A percentile compares a stretch with the other conserved stretches of the same genome.
These are phyloP conservation scores for Timandra comae DNA, from an alignment of 2,888 invertebrate species.

Conservation along the genomic window DNA sequence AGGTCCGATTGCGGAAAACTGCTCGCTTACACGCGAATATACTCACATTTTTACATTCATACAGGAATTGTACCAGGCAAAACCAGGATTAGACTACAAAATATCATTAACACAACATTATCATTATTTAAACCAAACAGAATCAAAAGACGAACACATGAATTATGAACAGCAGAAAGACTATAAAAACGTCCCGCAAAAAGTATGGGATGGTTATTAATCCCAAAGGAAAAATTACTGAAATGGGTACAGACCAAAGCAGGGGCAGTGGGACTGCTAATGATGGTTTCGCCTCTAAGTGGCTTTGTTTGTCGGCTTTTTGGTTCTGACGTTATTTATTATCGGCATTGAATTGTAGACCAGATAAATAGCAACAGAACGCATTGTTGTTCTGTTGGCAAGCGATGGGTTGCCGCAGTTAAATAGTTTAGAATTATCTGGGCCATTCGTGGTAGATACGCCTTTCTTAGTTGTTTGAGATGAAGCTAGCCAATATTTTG, in stretches of 20 bases:
- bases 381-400: constrained; percentile 16
- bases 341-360: constrained; percentile 32
- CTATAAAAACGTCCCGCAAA: constrained; percentile 19
- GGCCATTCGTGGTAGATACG: neutral
- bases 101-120: too few relatives aligned
- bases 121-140: too few relatives aligned
- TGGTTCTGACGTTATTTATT: constrained; percentile 45
- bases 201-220: constrained; percentile 20
- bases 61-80: too few relatives aligned
- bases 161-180: constrained; percentile 17
- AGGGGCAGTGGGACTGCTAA: constrained; percentile 24
- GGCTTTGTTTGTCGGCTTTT: constrained; percentile 50
- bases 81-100: too few relatives aligned
- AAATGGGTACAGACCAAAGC: constrained; percentile 17
- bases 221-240: constrained; percentile 25
- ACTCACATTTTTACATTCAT: too few relatives aligned
- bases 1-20: too few relatives aligned
- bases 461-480: too few relatives aligned
- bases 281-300: constrained; percentile 40
- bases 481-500: too few relatives aligned
- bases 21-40: too few relatives aligned
- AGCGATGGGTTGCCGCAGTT: constrained; percentile 7
- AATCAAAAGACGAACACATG: constrained; percentile 1
- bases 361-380: constrained; percentile 32
- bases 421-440: constrained; percentile 14